Conservation (phyloP, 1,140 invertebrate species). For the Bombus superbus region DNA sequence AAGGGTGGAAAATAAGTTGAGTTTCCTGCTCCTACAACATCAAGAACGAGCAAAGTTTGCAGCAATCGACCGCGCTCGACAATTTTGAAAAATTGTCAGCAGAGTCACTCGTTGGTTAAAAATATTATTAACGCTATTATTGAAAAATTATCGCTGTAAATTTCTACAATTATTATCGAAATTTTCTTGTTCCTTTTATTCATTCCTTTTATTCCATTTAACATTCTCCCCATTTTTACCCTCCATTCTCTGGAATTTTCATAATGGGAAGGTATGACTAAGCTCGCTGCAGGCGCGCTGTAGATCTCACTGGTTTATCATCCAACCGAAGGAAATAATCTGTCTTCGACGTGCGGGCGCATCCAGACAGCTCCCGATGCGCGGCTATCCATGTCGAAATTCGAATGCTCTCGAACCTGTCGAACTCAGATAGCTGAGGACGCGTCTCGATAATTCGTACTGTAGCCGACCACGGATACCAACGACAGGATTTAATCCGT, state of each 20-base stretch:
- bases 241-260: too few species aligned
- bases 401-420: slow-evolving; percentile 13
- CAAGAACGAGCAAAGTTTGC: not conserved
- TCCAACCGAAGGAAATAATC: not conserved
- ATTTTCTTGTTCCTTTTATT: not conserved
- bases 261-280: too few species aligned
- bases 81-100: too few species aligned
- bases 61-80: too few species aligned
- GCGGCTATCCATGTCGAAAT: slow-evolving; percentile 12
- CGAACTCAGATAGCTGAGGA: not conserved
- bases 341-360: not conserved
- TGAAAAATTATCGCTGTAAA: not conserved
- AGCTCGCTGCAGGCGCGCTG: not conserved
- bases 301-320: not conserved
- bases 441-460: slow-evolving; percentile 30
- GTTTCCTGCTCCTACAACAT: not conserved
- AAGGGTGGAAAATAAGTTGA: slow-evolving; percentile 25
- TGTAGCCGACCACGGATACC: slow-evolving; percentile 4
- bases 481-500: slow-evolving; percentile 33
- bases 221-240: not conserved
- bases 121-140: not conserved
- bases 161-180: not conserved
- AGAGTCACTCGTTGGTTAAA: not conserved
- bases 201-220: too few species aligned
- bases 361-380: slow-evolving; percentile 14